A percentile compares a stretch with the other conserved stretches of the same genome.
Evolutionary conservation across 2,113 vertebrate genomes (phyloP).

Genomic region (Pluvialis apricaria): DNA sequence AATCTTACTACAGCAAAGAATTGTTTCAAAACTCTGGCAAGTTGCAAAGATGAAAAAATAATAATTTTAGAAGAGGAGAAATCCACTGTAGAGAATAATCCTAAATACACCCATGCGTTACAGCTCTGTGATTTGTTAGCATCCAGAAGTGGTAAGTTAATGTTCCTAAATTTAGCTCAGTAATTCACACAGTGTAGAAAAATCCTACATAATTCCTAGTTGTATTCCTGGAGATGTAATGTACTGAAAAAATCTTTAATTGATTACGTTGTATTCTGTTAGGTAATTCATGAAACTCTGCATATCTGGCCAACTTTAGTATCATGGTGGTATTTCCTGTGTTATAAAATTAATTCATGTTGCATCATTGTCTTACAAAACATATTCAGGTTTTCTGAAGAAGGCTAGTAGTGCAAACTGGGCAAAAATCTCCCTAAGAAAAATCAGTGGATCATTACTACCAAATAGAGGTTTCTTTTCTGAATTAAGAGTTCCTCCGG

Average conservation of each 20-base stretch:
- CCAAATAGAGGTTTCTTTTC: background rate
- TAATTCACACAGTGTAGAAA: background rate
- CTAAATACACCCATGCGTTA: background rate
- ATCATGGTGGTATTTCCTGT: background rate
- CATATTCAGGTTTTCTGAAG: background rate
- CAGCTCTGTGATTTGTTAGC: slow-evolving; percentile 20
- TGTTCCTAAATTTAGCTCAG: background rate
- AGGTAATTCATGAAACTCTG: background rate
- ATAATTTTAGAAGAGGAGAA: background rate
- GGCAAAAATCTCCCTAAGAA: background rate
- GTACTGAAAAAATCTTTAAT: background rate
- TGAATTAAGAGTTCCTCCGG: background rate
- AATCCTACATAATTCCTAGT: background rate
- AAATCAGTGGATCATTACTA: background rate
- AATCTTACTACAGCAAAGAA: background rate
- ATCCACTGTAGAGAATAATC: background rate
- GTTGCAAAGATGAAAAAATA: background rate
- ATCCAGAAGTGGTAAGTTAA: slow-evolving; percentile 15
- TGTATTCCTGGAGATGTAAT: background rate
- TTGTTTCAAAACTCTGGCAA: background rate
- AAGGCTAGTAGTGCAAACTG: background rate
- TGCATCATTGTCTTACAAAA: background rate
- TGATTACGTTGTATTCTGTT: background rate
- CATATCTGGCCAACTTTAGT: background rate
- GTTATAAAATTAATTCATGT: background rate